A percentile compares a stretch with the other conserved stretches of the same genome.
phyloP scores from a whole-genome alignment of 2,797 vertebrate species.

The Leptatherina wallacei region DNA sequence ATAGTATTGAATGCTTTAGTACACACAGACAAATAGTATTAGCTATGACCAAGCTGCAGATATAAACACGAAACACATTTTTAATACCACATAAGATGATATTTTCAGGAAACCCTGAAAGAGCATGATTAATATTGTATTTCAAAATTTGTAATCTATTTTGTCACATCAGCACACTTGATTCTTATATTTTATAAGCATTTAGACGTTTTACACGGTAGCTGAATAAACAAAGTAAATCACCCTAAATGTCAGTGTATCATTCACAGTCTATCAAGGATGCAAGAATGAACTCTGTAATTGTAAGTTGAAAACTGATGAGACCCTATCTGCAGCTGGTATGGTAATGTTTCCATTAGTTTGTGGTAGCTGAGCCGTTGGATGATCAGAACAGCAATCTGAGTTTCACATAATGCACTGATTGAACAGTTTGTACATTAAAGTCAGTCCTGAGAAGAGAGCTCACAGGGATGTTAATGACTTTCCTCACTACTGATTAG shows the following conservation, averaged over 20 bases:
- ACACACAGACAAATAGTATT: background rate
- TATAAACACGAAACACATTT: background rate
- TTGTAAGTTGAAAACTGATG: conserved; percentile 70
- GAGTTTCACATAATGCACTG: conserved; percentile 69
- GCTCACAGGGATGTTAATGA: conserved; percentile 77
- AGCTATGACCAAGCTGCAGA: background rate
- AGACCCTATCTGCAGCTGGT: conserved; percentile 67
- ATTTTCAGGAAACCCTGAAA: conserved; percentile 2
- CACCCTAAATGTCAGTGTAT: conserved; percentile 47
- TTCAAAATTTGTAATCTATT: conserved; percentile 36
- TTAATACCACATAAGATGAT: background rate
- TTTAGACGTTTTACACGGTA: conserved; percentile 54
- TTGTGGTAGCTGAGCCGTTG: conserved; percentile 68
- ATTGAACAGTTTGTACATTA: conserved; percentile 80
- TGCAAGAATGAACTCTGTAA: conserved; percentile 56
- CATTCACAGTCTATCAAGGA: conserved; percentile 69
- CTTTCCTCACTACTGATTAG: conserved; percentile 73
- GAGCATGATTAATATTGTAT: conserved; percentile 18
- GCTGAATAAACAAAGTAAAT: conserved; percentile 61
- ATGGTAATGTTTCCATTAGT: conserved; percentile 77
- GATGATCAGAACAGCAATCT: conserved; percentile 75
- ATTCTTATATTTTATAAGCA: conserved; percentile 57
- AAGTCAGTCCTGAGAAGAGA: conserved; percentile 67
- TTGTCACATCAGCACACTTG: conserved; percentile 27
- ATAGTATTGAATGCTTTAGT: background rate